Evolutionary conservation across 35 echinoderm and acorn worm genomes (phyloP).

Genomic region (Ptychodera flava): DNA sequence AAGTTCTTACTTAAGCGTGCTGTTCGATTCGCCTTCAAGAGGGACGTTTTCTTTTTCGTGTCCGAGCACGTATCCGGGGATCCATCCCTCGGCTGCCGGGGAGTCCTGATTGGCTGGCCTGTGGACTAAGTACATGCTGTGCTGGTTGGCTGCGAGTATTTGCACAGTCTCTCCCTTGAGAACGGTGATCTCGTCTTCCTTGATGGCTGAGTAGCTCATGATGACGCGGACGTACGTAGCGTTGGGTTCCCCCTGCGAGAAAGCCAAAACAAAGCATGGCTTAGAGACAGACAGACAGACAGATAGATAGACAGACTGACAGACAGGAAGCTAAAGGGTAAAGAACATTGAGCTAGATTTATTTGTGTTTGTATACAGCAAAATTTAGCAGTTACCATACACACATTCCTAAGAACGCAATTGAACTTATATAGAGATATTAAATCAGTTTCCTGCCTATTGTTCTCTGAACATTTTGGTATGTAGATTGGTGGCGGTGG

Average conservation of each 20-base stretch:
- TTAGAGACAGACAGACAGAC: too few species aligned
- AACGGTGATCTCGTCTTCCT: slow-evolving; percentile 94
- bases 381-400: too few species aligned
- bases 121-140: slow-evolving; percentile 96
- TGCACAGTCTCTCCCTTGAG: slow-evolving; percentile 89
- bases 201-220: slow-evolving; percentile 63
- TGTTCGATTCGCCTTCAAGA: slow-evolving; percentile 15
- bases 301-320: too few species aligned
- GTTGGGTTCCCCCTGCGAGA: background rate
- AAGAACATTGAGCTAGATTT: too few species aligned
- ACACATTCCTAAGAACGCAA: too few species aligned
- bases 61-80: slow-evolving; percentile 67
- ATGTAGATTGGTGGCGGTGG: too few species aligned
- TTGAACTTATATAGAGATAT: too few species aligned
- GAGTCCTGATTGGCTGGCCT: slow-evolving; percentile 57
- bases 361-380: too few species aligned
- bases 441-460: too few species aligned
- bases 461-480: too few species aligned
- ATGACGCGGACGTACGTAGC: slow-evolving; percentile 13
- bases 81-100: slow-evolving; percentile 86
- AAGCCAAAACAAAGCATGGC: background rate
- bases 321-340: too few species aligned
- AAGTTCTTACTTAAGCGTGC: background rate
- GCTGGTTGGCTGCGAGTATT: slow-evolving; percentile 95
- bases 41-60: background rate